Percentiles rank a stretch among this genome's conserved stretches.
Conservation (phyloP, 2,113 vertebrate species). For the Amphilophus citrinellus region DNA sequence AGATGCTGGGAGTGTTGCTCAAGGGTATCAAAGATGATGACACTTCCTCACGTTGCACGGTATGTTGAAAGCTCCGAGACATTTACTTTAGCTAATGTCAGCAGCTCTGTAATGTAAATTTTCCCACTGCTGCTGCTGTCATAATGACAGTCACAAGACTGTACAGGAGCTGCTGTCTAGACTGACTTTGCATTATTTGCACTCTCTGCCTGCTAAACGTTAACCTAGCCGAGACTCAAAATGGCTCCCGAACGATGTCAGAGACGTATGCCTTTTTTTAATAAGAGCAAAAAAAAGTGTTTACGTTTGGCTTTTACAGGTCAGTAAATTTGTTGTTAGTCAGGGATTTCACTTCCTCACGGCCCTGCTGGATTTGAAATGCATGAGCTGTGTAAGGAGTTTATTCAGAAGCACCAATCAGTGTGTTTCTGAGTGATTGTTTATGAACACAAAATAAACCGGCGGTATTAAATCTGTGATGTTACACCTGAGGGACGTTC, state of each 20-base stretch:
- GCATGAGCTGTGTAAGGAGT: neutral
- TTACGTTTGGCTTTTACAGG: neutral
- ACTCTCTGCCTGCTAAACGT: neutral
- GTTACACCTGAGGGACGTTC: neutral
- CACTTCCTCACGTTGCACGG: conserved; percentile 39
- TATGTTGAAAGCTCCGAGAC: conserved; percentile 41
- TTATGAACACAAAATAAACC: neutral
- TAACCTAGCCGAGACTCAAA: neutral
- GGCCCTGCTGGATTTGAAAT: neutral
- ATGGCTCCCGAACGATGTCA: neutral
- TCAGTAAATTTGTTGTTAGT: neutral
- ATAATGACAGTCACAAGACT: neutral
- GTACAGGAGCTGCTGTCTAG: neutral
- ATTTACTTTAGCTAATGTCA: conserved; percentile 21
- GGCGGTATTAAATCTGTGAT: neutral
- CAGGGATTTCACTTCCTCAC: conserved; percentile 4
- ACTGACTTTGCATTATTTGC: neutral
- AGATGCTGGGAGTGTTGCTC: conserved; percentile 31
- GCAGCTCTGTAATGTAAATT: conserved; percentile 17
- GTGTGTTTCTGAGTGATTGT: neutral
- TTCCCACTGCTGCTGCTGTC: neutral
- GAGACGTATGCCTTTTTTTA: neutral
- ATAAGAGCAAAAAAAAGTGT: neutral
- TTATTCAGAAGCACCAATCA: neutral
- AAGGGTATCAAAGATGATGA: conserved; percentile 31